Percentiles rank a stretch among this genome's conserved stretches.
These are phyloP conservation scores for Idaea aversata DNA, from an alignment of 2,888 invertebrate genomes.

Conservation along the genomic window DNA sequence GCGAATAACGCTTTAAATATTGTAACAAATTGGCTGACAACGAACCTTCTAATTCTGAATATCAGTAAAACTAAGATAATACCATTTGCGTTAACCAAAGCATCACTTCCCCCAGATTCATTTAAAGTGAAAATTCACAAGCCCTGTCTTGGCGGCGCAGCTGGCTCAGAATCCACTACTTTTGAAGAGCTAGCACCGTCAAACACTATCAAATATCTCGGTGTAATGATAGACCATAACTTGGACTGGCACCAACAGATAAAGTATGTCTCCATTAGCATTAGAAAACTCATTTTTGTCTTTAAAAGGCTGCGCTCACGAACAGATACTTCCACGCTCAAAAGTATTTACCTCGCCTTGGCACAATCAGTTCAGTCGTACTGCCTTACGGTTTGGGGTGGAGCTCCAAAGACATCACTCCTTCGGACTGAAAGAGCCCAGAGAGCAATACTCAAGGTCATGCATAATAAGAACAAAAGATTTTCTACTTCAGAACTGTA, in stretches of 20 bases:
- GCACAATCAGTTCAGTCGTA: too few relatives aligned
- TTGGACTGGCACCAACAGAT: neutral
- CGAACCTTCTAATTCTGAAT: slow-evolving; percentile 4
- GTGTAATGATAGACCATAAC: neutral
- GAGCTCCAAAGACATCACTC: neutral
- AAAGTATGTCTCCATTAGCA: neutral
- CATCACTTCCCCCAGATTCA: neutral
- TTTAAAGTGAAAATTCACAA: neutral
- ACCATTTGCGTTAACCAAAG: neutral
- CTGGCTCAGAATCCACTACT: too few relatives aligned
- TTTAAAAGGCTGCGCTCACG: slow-evolving; percentile 15
- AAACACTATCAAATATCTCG: neutral
- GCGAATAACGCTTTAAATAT: neutral
- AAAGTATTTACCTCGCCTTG: too few relatives aligned
- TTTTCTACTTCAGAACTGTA: neutral
- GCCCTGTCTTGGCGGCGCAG: neutral
- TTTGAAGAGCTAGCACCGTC: neutral
- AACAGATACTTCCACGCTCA: too few relatives aligned
- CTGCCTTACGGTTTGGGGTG: neutral
- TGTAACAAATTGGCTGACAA: neutral
- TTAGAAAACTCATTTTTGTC: too few relatives aligned
- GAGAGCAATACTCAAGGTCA: neutral
- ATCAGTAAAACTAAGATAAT: neutral
- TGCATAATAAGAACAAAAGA: neutral
- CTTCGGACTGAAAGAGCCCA: neutral